Percentiles rank a stretch among this genome's conserved stretches.
Conservation (phyloP, 2,113 vertebrate genomes). For the Bubalus kerabau region DNA sequence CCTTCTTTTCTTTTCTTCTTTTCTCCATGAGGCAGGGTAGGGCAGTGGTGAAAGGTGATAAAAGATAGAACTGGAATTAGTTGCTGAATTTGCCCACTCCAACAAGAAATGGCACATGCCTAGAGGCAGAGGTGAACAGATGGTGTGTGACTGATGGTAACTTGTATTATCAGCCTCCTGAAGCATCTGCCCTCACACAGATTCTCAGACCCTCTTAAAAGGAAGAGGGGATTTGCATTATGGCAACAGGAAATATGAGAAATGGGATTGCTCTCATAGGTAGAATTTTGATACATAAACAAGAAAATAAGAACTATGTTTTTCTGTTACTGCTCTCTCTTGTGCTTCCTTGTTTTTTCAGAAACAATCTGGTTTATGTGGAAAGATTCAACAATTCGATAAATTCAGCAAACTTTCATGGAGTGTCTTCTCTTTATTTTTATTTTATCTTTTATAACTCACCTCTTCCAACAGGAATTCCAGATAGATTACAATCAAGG, state of each 20-base stretch:
- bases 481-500: conserved; percentile 5
- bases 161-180: background rate
- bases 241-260: conserved; percentile 1
- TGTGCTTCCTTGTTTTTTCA: background rate
- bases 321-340: conserved; percentile 20
- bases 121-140: background rate
- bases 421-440: conserved; percentile 59
- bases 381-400: conserved; percentile 31
- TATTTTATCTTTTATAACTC: conserved; percentile 33
- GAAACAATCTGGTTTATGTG: conserved; percentile 44
- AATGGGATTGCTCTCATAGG: conserved; percentile 11
- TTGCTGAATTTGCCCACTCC: background rate
- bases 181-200: background rate
- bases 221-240: background rate
- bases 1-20: background rate
- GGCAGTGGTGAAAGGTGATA: background rate
- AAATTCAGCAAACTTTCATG: conserved; percentile 43
- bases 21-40: background rate
- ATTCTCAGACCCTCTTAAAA: background rate
- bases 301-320: background rate
- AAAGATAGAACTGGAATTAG: background rate
- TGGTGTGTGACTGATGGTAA: background rate
- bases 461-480: conserved; percentile 51
- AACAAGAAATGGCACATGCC: background rate
- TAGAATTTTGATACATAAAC: conserved; percentile 28